These are phyloP conservation scores for Pygoscelis adeliae DNA, from an alignment of 2,113 vertebrate species.

Conservation along the genomic window DNA sequence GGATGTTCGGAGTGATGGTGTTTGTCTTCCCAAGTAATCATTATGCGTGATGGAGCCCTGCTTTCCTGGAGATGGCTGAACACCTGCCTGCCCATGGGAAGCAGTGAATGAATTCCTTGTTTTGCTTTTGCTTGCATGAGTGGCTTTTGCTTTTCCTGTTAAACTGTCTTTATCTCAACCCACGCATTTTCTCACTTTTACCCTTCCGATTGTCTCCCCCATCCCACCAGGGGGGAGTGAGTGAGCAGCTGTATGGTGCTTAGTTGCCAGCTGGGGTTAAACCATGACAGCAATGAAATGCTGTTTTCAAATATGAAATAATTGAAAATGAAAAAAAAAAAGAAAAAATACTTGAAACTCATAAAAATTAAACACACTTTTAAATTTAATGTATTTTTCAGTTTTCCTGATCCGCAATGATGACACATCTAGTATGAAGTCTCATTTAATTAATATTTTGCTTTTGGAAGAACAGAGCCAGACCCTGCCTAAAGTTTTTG, in stretches of 20 bases:
- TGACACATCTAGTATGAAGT: background rate
- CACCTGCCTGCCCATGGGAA: background rate
- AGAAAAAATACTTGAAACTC: background rate
- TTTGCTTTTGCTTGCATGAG: background rate
- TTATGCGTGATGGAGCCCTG: background rate
- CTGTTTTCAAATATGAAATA: background rate
- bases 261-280: background rate
- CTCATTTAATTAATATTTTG: background rate
- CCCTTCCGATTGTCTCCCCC: background rate
- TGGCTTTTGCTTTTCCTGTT: background rate
- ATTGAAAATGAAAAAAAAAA: background rate
- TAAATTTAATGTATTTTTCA: background rate
- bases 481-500: background rate
- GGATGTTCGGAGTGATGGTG: background rate
- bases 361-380: background rate
- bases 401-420: background rate
- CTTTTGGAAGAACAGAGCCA: background rate
- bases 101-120: background rate
- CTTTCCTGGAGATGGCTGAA: background rate
- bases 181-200: background rate
- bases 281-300: background rate
- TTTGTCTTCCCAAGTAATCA: background rate
- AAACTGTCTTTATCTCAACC: background rate
- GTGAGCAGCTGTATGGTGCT: background rate
- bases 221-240: background rate